Base-by-base conservation (phyloP, 2,888 invertebrate genomes). In the Andrena bucephala region DNA sequence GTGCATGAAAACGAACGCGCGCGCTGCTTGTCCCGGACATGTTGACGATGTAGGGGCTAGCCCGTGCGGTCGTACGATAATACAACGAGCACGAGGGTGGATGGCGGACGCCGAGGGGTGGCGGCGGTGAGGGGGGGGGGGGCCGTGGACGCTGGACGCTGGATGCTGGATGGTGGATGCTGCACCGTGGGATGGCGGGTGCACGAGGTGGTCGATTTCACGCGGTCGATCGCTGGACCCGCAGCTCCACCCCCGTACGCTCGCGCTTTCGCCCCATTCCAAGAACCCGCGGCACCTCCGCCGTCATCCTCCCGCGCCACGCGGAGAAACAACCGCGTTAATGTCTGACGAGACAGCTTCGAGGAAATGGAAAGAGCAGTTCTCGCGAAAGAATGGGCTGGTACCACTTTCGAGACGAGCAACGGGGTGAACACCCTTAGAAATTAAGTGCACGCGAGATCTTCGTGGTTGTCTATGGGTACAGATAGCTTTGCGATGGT, bases 31-130 rank as follows among this genome's bases (percentile, higher is more conserved):
- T 87, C 86, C 85, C 84, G 91, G 88, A 88, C 91, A 90, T 92
- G 92, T 92, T 92, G 92, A 92, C 93, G 92, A 92, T 91, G 93
- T 92, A 90, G 89, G 86, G 90, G 91, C 91, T 91, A 91, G 89
- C 90, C 89, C 67, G 89, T 90, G 91, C 87, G 90, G 91, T 89
- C 87, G 87, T 88, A 90, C 90, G 90, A 92, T 93, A 92, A 92
- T 92, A 91, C 90, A 90, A 86, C 91, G 87, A 88, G 87, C 87
- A 86, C 88, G 87, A 87, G 85, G 86, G 79, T 79, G 86, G 82
- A 86, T 42, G 79, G 81, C 77, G 81, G 77, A 63, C 73, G 70
- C 65, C 20, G 75, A 57, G 68, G 33, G 78, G 62, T 16, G 71
- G 48, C 36, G 81, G 63, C 59, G 73, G 33, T 2, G 74, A 24